Evolutionary conservation across 2,113 vertebrate species (phyloP).

Genomic region (Platysternon megacephalum): DNA sequence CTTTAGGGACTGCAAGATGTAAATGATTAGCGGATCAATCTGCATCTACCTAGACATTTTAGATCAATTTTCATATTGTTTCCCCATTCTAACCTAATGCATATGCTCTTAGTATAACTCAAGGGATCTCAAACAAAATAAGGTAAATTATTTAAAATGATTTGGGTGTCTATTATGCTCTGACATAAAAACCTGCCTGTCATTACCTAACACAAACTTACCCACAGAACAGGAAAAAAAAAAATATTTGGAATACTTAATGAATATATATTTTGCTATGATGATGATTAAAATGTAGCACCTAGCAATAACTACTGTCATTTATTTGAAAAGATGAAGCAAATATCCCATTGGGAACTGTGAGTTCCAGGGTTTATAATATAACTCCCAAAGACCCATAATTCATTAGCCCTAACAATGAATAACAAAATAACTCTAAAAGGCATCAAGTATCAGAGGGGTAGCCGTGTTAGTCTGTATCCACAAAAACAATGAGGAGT

Average conservation of each 20-base stretch:
- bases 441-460: not conserved
- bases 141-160: not conserved
- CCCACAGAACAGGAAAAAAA: not conserved
- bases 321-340: conserved; percentile 22
- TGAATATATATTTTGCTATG: not conserved
- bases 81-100: not conserved
- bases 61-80: not conserved
- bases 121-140: not conserved
- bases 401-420: conserved; percentile 14
- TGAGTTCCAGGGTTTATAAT: not conserved
- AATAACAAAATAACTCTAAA: conserved; percentile 22
- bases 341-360: conserved; percentile 3
- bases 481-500: too few relatives aligned
- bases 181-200: not conserved
- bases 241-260: not conserved
- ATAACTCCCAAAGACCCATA: conserved; percentile 1
- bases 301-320: not conserved
- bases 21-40: not conserved
- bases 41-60: not conserved
- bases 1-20: not conserved
- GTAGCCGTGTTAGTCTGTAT: too few relatives aligned
- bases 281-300: conserved; percentile 18
- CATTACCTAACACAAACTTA: not conserved
- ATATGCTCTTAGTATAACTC: not conserved
- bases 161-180: not conserved